Percentiles rank a stretch among this genome's conserved stretches.
phyloP scores from a whole-genome alignment of 2,113 vertebrate genomes.

The Otocyon megalotis region DNA sequence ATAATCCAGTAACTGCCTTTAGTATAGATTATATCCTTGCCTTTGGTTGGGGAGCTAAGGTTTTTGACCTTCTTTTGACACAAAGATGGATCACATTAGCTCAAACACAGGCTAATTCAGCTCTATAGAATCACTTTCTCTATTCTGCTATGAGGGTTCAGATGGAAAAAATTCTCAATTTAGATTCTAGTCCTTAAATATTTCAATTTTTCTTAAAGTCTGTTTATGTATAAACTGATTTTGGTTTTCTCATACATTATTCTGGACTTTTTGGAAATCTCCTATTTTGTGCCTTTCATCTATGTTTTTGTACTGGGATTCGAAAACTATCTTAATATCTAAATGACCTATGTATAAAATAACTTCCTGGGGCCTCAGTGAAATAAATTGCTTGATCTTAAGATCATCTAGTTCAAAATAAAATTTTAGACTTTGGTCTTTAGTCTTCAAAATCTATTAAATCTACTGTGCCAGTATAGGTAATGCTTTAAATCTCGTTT shows the following conservation, averaged over 20 bases:
- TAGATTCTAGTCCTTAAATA: neutral
- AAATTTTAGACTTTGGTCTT: neutral
- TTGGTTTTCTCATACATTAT: conserved; percentile 21
- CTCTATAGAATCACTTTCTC: neutral
- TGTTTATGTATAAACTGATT: neutral
- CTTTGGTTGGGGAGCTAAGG: neutral
- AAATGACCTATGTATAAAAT: neutral
- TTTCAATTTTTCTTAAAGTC: neutral
- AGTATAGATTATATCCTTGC: neutral
- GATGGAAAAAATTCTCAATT: neutral
- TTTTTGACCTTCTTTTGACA: neutral
- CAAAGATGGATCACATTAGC: neutral
- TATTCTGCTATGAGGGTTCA: neutral
- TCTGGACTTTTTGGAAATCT: neutral
- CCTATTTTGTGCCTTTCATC: neutral
- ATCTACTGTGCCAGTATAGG: neutral
- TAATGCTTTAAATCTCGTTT: neutral
- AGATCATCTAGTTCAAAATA: neutral
- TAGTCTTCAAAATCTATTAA: neutral
- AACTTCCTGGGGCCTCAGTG: neutral
- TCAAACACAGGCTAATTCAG: neutral
- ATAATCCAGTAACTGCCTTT: neutral
- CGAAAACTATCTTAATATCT: neutral
- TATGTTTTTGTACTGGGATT: neutral
- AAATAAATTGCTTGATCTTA: neutral